Base-by-base conservation (phyloP, 1,140 invertebrate genomes). In the Doryteuthis pealeii region DNA sequence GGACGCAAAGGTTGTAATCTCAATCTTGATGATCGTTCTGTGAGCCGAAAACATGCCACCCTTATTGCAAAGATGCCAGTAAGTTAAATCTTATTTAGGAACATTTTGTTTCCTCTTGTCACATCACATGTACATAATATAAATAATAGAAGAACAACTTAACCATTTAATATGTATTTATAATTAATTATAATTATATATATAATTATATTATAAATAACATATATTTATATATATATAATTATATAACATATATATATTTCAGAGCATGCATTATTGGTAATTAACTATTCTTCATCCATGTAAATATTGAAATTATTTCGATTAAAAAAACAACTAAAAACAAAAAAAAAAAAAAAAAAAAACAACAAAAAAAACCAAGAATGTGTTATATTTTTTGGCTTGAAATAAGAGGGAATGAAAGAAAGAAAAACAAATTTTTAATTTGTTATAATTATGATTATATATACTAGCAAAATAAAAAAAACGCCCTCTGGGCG, bases 131-230 rank as follows among this genome's bases (percentile, higher is more conserved):
- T 4, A 8, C 8, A n/a, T n/a, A n/a, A n/a, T n/a, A n/a, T n/a
- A n/a, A n/a, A n/a, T n/a, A n/a, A n/a, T n/a, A n/a, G n/a, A n/a
- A n/a, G n/a, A n/a, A n/a, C n/a, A n/a, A n/a, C n/a, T n/a, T n/a
- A n/a, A n/a, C n/a, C n/a, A n/a, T 26, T 26, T 22, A 18, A 12
- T 33, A 32, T 18, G 14, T 35, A 35, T 26, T n/a, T n/a, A n/a
- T n/a, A n/a, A 28, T 71, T 71, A 43, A 35, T 68, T 70, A 28
- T 75, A 54, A 45, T 75, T 15, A 32, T 67, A 69, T 14, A 49
- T 49, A 49, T 14, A 49, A 49, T 40, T 72, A 33, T 12, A 75
- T 31, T 22, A 33, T n/a, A n/a, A n/a, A n/a, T n/a, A n/a, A n/a
- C n/a, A n/a, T n/a, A n/a, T n/a, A n/a, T n/a, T n/a, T n/a, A 8